Percentiles rank a stretch among this genome's conserved stretches.
Evolutionary conservation across 2,113 vertebrate species (phyloP).

Genomic region (Myotis lucifugus): DNA sequence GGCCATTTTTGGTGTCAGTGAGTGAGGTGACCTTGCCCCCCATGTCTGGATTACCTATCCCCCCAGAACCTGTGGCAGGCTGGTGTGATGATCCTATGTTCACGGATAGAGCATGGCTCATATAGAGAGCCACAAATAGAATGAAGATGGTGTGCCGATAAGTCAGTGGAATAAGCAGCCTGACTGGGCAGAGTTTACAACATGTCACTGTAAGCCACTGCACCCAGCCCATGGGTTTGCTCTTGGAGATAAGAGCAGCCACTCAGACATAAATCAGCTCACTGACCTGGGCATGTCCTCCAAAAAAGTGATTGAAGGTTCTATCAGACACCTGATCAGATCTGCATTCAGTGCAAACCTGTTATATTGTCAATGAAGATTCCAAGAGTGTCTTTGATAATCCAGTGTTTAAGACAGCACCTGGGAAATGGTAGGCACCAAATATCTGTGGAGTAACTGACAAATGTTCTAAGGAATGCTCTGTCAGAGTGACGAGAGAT

Average conservation of each 20-base stretch:
- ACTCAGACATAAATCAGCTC: neutral
- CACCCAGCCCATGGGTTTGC: neutral
- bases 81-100: neutral
- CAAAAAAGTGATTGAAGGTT: neutral
- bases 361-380: neutral
- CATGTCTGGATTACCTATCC: neutral
- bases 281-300: neutral
- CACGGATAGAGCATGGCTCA: neutral
- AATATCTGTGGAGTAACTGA: neutral
- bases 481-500: neutral
- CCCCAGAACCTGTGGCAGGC: neutral
- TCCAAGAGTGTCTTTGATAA: neutral
- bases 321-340: neutral
- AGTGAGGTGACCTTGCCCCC: neutral
- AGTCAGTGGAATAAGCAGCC: neutral
- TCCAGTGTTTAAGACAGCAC: neutral
- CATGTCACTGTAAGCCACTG: neutral
- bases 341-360: neutral
- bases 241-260: neutral
- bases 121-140: neutral
- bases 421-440: neutral
- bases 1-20: neutral
- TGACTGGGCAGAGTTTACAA: neutral
- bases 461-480: neutral
- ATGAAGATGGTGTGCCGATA: neutral